A percentile compares a stretch with the other conserved stretches of the same genome.
phyloP scores from a whole-genome alignment of 2,797 vertebrate genomes.

The Tachyglossus aculeatus region DNA sequence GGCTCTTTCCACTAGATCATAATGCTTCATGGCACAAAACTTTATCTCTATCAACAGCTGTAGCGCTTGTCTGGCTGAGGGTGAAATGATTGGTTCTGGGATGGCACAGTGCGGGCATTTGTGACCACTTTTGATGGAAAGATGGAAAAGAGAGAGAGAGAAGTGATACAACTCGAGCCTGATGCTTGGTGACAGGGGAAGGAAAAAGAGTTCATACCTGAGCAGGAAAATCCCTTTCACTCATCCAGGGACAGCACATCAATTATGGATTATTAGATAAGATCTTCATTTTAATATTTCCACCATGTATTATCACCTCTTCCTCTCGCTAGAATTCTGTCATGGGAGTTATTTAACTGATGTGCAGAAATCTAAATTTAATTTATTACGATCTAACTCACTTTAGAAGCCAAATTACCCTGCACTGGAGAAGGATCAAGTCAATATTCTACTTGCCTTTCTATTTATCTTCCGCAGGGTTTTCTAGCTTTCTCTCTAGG shows the following conservation, averaged over 20 bases:
- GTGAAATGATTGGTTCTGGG: no score
- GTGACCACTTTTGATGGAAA: no score
- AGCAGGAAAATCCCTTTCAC: slow-evolving; percentile 29
- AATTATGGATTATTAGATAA: slow-evolving; percentile 72
- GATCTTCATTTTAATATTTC: slow-evolving; percentile 74
- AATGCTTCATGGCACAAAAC: no score
- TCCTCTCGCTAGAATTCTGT: slow-evolving; percentile 68
- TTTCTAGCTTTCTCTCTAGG: slow-evolving; percentile 62
- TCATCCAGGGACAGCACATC: slow-evolving; percentile 52
- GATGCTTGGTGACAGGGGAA: neutral
- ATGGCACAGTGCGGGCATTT: no score
- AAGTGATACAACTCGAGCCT: neutral
- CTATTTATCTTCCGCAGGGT: slow-evolving; percentile 74
- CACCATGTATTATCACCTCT: slow-evolving; percentile 68
- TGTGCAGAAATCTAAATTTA: slow-evolving; percentile 81
- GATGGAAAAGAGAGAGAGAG: neutral
- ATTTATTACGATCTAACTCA: slow-evolving; percentile 81
- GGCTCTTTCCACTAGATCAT: no score
- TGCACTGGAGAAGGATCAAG: slow-evolving; percentile 75
- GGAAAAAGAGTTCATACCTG: neutral
- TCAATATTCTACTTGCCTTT: slow-evolving; percentile 77
- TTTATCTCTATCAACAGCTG: no score
- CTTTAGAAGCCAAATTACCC: slow-evolving; percentile 78
- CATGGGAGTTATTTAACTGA: slow-evolving; percentile 78
- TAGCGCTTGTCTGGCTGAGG: no score